phyloP scores from a whole-genome alignment of 2,888 invertebrate species.

The Rotaria magnacalcarata region DNA sequence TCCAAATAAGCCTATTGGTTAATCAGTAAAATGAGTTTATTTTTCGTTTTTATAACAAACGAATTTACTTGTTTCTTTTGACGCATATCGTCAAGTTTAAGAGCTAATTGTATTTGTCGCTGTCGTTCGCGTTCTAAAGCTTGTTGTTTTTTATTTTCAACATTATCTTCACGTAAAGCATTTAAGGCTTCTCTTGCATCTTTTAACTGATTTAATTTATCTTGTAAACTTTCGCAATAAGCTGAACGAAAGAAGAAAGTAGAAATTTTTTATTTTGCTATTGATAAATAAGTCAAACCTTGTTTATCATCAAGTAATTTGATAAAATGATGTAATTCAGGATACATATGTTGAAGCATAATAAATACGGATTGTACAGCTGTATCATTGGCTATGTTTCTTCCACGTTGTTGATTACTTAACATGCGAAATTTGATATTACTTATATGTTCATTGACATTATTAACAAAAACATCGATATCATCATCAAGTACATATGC shows the following conservation, averaged over 20 bases:
- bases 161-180: slow-evolving; percentile 85
- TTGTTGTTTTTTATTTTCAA: slow-evolving; percentile 75
- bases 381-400: slow-evolving; percentile 91
- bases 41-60: too few relatives aligned
- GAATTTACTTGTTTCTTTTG: slow-evolving; percentile 74
- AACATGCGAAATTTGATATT: slow-evolving; percentile 71
- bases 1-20: background rate
- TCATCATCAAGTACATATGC: slow-evolving; percentile 21
- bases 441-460: slow-evolving; percentile 30
- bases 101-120: slow-evolving; percentile 89
- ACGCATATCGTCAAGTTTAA: slow-evolving; percentile 91
- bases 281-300: background rate
- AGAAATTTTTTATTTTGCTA: background rate
- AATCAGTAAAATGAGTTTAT: too few relatives aligned
- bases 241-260: slow-evolving; percentile 52
- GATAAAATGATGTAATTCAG: slow-evolving; percentile 80
- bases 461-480: slow-evolving; percentile 39
- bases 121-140: slow-evolving; percentile 87
- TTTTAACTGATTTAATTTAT: slow-evolving; percentile 79
- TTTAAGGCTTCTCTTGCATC: slow-evolving; percentile 91
- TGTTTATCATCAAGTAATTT: slow-evolving; percentile 60
- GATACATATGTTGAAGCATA: slow-evolving; percentile 92
- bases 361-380: slow-evolving; percentile 93
- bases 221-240: slow-evolving; percentile 66
- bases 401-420: slow-evolving; percentile 83